Evolutionary conservation across 2,888 invertebrate genomes (phyloP), one percentile per base, ranked within the genome.

Genomic region (Agrochola litura): DNA sequence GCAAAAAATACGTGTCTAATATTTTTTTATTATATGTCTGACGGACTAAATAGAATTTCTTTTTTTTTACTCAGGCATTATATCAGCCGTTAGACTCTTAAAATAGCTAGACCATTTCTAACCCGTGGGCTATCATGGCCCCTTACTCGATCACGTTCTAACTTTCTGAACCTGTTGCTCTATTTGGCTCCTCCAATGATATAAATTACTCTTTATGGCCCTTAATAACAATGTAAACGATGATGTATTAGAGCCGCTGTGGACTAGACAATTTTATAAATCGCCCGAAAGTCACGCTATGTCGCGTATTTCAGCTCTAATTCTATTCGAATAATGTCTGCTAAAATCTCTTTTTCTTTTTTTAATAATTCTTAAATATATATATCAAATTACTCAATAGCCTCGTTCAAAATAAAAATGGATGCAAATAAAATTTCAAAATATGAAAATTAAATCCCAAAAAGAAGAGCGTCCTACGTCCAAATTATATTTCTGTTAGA

Each of bases 101-200:
- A 16, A 77, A 52, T 14, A 61, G 22, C 43, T 73, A 49, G 64
- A 52, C 9, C 5, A 73, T 22, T 81, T 65, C 64, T 16, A 52
- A 52, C n/a, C 56, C 56, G 5, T n/a, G 72, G 77, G 64, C 64
- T 30, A 41, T 8, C n/a, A 41, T 73, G 49, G 12, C 30, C 52
- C 12, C 25, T 67, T 30, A 41, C 6, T 46, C 37, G 63, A 58
- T 58, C 82, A 68, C 52, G 25, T 8, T 37, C 6, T n/a, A 58
- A 52, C 66, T 79, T 65, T 79, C 64, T 37, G 64, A 41, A 77
- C 79, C 82, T 82, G 79, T 82, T 82, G 77, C 82, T 70, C 25
- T 71, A 60, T 83, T 77, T 68, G 63, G 63, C 37, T 69, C 58
- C 58, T 63, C n/a, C 14, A 37, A 58, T 73, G 66, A 80, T 41